Percentiles rank a stretch among this genome's conserved stretches.
Conservation (phyloP, 2,797 vertebrate genomes). For the Sparidentex hasta region DNA sequence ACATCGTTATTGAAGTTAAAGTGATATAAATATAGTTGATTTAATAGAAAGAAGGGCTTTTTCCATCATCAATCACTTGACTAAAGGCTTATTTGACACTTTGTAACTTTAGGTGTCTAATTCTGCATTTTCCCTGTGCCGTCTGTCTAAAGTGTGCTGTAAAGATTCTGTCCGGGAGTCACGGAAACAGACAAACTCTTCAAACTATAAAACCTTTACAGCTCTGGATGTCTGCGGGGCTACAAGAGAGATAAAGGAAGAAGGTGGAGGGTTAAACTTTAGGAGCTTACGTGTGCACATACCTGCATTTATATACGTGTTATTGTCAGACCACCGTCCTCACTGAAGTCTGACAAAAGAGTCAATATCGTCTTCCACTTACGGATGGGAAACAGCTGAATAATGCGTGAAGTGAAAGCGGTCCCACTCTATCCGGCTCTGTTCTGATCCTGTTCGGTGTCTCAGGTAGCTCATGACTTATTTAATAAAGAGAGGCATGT, state of each 20-base stretch:
- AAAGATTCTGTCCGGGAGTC: constrained; percentile 40
- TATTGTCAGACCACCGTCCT: neutral
- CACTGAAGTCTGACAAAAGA: neutral
- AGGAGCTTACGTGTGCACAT: neutral
- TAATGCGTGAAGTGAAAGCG: constrained; percentile 34
- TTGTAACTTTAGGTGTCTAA: neutral
- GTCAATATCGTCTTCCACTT: neutral
- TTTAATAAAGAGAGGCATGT: constrained; percentile 36
- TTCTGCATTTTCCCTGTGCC: neutral
- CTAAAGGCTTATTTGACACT: neutral
- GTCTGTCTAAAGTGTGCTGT: neutral
- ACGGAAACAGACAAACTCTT: constrained; percentile 50
- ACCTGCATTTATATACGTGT: neutral
- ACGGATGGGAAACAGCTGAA: neutral
- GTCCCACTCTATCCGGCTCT: neutral
- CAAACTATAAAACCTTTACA: constrained; percentile 55
- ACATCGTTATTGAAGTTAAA: too few relatives aligned
- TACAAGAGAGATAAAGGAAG: neutral
- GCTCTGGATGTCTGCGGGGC: neutral
- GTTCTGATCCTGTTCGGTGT: constrained; percentile 14
- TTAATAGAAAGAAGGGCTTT: neutral
- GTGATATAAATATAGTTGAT: too few relatives aligned
- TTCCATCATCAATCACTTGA: neutral
- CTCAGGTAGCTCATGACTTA: constrained; percentile 65
- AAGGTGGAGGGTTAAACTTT: constrained; percentile 11